phyloP scores from a whole-genome alignment of 2,797 vertebrate species.

The Trachurus trachurus region DNA sequence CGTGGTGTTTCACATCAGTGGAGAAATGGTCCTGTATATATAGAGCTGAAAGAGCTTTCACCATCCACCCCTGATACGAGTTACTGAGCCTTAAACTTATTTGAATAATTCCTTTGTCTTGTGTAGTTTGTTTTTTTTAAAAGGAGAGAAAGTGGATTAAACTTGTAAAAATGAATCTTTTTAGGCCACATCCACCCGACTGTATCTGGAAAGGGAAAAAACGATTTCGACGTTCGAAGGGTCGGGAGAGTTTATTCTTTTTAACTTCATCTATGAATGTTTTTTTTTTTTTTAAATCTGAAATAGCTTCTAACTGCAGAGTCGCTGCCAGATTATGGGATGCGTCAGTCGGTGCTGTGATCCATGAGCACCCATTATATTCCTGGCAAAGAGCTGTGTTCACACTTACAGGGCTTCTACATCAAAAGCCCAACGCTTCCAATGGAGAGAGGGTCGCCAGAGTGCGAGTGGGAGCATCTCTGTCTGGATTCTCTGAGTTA shows the following conservation, averaged over 20 bases:
- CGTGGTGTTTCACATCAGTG: too few species aligned
- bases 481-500: background rate
- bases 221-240: background rate
- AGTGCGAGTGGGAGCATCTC: background rate
- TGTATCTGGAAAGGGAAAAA: too few species aligned
- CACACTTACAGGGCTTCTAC: conserved; percentile 1
- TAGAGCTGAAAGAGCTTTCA: too few species aligned
- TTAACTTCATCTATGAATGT: background rate
- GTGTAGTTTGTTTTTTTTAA: too few species aligned
- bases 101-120: too few species aligned
- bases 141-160: too few species aligned
- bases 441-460: background rate
- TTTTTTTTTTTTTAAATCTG: conserved; percentile 14
- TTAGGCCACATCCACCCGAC: too few species aligned
- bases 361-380: conserved; percentile 10
- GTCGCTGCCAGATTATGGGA: background rate
- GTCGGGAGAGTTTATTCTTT: background rate
- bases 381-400: background rate
- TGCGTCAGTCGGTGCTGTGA: background rate
- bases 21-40: too few species aligned
- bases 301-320: background rate
- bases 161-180: too few species aligned
- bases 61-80: too few species aligned
- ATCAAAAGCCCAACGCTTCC: conserved; percentile 8
- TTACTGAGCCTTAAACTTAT: too few species aligned